Evolutionary conservation across 2,888 invertebrate species (phyloP), one percentile per base, ranked within the genome.

Genomic region (Mythimna albipuncta): DNA sequence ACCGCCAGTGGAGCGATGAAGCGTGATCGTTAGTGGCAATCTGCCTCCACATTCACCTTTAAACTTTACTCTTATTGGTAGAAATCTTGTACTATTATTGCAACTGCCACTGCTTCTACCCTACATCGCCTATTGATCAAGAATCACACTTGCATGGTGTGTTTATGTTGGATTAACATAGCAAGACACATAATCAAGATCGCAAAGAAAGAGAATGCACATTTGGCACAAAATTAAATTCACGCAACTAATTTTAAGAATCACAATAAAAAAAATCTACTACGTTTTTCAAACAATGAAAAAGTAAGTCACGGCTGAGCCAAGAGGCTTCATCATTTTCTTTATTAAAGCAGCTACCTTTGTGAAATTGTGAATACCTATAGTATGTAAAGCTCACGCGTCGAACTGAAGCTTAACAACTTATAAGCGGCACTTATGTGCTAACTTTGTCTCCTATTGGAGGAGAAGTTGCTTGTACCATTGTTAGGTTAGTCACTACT

Each of bases 1-100:
- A 57, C 52, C 41, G 72, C 47, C 63, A 77, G 62, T 70, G 69
- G 75, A 68, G 77, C 82, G 72, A 47, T 54, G 52, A 72, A 35
- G 64, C 64, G 76, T 47, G 57, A 52, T 55, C 21, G 26, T 5
- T 19, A 65, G 54, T 64, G 57, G 64, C 41, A 64, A 69, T 64
- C 64, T 71, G 70, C 55, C 69, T 58, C 69, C 26, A 47, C 2
- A 13, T 11, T 59, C 68, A 71, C 70, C 57, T 69, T 66, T 76
- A 13, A 76, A 59, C 70, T 69, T 63, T 73, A 19, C 32, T 69
- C 63, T 63, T 58, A 69, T 65, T 64, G n/a, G 16, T 44, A 32
- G 32, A 26, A 41, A 72, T 61, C 13, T 35, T 58, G 11, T 52
- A 26, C 41, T n/a, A 62, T 21, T 52, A 32, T 44, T 66, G 58